Percentiles rank a stretch among this genome's conserved stretches.
These are phyloP conservation scores for Eupithecia pulchellata DNA, from an alignment of 2,888 invertebrate species.

Conservation along the genomic window DNA sequence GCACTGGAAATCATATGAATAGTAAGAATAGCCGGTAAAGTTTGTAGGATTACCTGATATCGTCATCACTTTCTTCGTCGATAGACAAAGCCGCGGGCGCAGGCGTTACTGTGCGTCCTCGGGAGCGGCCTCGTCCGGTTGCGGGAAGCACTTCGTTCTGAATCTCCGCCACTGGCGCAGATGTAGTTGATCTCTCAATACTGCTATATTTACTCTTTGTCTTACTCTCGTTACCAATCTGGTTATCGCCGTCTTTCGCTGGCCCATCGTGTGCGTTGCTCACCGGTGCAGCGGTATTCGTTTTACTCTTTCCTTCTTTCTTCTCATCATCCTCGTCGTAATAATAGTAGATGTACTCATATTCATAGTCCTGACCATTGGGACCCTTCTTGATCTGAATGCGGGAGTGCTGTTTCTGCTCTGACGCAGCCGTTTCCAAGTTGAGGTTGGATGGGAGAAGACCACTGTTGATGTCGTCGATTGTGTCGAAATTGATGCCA, in stretches of 20 bases:
- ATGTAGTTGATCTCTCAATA: constrained; percentile 77
- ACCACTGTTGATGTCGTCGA: constrained; percentile 79
- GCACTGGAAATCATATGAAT: background rate
- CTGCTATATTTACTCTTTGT: constrained; percentile 84
- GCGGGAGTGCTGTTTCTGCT: constrained; percentile 88
- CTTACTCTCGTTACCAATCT: constrained; percentile 73
- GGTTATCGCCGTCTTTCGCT: constrained; percentile 78
- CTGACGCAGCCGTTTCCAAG: constrained; percentile 87
- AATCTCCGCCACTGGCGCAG: constrained; percentile 87
- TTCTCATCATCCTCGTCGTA: constrained; percentile 92
- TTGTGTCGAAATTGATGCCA: constrained; percentile 81
- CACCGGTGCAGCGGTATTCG: constrained; percentile 62
- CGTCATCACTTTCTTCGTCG: constrained; percentile 80
- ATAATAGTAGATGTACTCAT: constrained; percentile 96
- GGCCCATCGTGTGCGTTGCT: constrained; percentile 87
- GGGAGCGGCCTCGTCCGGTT: constrained; percentile 73
- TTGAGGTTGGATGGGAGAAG: constrained; percentile 81
- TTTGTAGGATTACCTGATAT: constrained; percentile 65
- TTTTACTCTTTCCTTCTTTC: constrained; percentile 61
- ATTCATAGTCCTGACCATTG: constrained; percentile 95
- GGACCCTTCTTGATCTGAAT: constrained; percentile 95
- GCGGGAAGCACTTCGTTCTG: constrained; percentile 88
- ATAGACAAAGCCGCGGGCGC: constrained; percentile 76
- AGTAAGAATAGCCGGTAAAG: background rate
- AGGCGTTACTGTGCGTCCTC: constrained; percentile 79